Conservation (phyloP, 1,140 invertebrate genomes). For the Coelopa frigida region DNA sequence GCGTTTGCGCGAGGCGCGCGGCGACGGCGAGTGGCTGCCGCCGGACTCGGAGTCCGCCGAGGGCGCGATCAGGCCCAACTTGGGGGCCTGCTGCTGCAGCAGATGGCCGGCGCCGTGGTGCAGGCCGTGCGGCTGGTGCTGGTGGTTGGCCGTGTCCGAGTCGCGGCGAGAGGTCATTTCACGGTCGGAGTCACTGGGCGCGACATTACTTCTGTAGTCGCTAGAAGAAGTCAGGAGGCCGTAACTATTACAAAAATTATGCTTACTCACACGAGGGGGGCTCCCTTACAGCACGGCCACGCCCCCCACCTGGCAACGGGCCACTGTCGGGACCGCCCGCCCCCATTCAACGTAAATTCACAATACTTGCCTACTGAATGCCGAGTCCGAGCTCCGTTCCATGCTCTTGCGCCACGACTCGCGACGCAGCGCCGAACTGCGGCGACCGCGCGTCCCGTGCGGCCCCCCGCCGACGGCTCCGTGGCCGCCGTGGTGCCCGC, state of each 20-base stretch:
- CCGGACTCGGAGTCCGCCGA: slow-evolving; percentile 79
- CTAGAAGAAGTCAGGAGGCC: slow-evolving; percentile 55
- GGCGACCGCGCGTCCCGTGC: slow-evolving; percentile 30
- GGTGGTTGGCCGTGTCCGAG: slow-evolving; percentile 44
- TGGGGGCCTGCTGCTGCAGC: slow-evolving; percentile 42
- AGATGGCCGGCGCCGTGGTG: slow-evolving; percentile 15
- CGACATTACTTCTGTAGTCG: slow-evolving; percentile 84
- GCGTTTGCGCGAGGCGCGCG: slow-evolving; percentile 69
- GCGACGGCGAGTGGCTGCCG: slow-evolving; percentile 77
- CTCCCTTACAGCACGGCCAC: too few relatives aligned
- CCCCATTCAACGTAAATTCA: not conserved
- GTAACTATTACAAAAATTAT: slow-evolving; percentile 44
- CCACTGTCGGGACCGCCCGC: too few relatives aligned
- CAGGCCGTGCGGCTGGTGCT: slow-evolving; percentile 15
- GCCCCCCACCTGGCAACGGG: too few relatives aligned
- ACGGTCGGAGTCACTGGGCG: slow-evolving; percentile 78
- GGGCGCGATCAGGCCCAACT: slow-evolving; percentile 58
- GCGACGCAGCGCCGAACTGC: slow-evolving; percentile 60
- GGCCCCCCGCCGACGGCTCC: slow-evolving; percentile 21
- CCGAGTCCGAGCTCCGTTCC: slow-evolving; percentile 85
- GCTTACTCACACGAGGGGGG: not conserved
- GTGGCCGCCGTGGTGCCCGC: slow-evolving; percentile 23
- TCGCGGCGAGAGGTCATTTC: slow-evolving; percentile 66
- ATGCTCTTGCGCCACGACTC: slow-evolving; percentile 85
- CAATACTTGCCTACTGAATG: slow-evolving; percentile 76